These are phyloP conservation scores for Sylvietta virens DNA, from an alignment of 2,113 vertebrate species.

Conservation along the genomic window DNA sequence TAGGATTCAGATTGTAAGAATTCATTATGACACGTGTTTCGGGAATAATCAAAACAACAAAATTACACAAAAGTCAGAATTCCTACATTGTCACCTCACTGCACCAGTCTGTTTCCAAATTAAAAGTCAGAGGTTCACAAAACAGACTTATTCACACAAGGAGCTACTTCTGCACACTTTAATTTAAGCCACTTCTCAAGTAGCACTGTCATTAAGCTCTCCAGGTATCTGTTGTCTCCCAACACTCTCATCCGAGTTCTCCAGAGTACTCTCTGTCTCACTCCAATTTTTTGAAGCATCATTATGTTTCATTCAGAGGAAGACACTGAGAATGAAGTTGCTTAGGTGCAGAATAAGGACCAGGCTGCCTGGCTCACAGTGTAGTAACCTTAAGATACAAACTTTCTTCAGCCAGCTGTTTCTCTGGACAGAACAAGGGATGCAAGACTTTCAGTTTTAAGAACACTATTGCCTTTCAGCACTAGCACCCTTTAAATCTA, in stretches of 20 bases:
- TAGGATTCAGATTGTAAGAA: not conserved
- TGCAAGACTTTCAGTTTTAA: not conserved
- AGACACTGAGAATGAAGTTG: not conserved
- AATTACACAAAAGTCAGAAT: not conserved
- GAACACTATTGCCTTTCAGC: not conserved
- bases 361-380: not conserved
- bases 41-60: not conserved
- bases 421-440: not conserved
- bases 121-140: not conserved
- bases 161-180: not conserved
- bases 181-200: not conserved
- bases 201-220: not conserved
- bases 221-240: not conserved
- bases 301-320: not conserved
- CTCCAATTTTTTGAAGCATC: not conserved
- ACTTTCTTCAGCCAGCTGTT: not conserved
- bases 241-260: not conserved
- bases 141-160: not conserved
- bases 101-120: not conserved
- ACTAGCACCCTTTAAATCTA: not conserved
- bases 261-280: not conserved
- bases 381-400: not conserved
- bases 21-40: not conserved
- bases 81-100: not conserved
- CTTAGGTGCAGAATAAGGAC: not conserved